phyloP scores from a whole-genome alignment of 2,113 vertebrate genomes.

The Machaerirhynchus nigripectus region DNA sequence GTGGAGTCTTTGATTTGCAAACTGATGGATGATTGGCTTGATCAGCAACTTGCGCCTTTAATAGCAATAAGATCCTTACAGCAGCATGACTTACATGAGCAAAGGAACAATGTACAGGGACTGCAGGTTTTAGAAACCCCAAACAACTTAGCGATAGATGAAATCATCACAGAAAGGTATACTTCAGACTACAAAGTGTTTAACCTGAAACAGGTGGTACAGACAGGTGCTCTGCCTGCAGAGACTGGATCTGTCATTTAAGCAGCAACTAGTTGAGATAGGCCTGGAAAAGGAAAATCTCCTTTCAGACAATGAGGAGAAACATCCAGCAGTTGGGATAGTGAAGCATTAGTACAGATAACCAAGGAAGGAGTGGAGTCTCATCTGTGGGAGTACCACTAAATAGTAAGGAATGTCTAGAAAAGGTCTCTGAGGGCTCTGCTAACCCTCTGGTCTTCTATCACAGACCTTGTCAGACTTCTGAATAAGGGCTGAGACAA shows the following conservation, averaged over 20 bases:
- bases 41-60: background rate
- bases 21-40: background rate
- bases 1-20: background rate
- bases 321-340: background rate
- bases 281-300: background rate
- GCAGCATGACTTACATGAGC: background rate
- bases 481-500: background rate
- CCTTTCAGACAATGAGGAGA: background rate
- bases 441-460: background rate
- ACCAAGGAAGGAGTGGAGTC: background rate
- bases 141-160: background rate
- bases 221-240: background rate
- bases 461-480: background rate
- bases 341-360: background rate
- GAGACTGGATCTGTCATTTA: background rate
- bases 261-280: background rate
- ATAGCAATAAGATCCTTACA: background rate
- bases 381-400: background rate
- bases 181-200: background rate
- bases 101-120: background rate
- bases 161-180: background rate
- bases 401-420: background rate
- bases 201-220: background rate
- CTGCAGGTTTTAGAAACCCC: background rate
- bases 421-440: background rate